Percentiles rank a stretch among this genome's conserved stretches.
Conservation (phyloP, 1,140 invertebrate species). For the Drosophila truncata region DNA sequence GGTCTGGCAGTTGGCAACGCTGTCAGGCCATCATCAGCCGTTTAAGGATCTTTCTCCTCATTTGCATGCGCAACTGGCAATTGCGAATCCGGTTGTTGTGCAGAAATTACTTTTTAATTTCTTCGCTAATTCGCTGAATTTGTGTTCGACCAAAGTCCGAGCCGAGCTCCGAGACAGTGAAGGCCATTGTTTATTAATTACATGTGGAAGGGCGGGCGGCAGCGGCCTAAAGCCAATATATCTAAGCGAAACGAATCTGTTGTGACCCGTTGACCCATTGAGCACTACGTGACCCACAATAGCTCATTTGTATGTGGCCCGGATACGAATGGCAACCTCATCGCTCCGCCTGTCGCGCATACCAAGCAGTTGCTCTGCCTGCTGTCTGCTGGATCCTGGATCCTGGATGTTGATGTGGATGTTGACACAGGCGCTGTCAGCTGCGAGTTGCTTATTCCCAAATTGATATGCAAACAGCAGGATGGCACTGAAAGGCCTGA, state of each 20-base stretch:
- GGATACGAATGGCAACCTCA: constrained; percentile 62
- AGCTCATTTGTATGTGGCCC: constrained; percentile 78
- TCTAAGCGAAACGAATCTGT: constrained; percentile 41
- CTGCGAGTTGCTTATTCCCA: constrained; percentile 56
- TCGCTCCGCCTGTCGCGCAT: constrained; percentile 63
- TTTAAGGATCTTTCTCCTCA: constrained; percentile 62
- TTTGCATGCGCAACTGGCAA: constrained; percentile 74
- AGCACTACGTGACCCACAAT: constrained; percentile 69
- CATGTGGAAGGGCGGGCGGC: background rate
- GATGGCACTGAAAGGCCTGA: constrained; percentile 13
- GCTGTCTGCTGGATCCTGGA: background rate
- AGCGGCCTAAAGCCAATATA: constrained; percentile 29
- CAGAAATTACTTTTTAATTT: constrained; percentile 81
- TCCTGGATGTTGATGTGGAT: constrained; percentile 9
- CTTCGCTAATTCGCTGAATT: constrained; percentile 63
- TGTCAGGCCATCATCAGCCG: constrained; percentile 64
- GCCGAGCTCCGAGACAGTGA: background rate
- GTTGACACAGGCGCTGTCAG: constrained; percentile 37
- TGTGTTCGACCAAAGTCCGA: constrained; percentile 1
- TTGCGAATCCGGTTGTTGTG: constrained; percentile 56
- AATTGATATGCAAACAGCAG: constrained; percentile 78
- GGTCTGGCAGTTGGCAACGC: constrained; percentile 53
- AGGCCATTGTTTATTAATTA: constrained; percentile 56
- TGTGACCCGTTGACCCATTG: constrained; percentile 77
- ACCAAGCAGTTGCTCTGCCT: constrained; percentile 57